Conservation (phyloP, 2,113 vertebrate species). For the Spermophilus dauricus region DNA sequence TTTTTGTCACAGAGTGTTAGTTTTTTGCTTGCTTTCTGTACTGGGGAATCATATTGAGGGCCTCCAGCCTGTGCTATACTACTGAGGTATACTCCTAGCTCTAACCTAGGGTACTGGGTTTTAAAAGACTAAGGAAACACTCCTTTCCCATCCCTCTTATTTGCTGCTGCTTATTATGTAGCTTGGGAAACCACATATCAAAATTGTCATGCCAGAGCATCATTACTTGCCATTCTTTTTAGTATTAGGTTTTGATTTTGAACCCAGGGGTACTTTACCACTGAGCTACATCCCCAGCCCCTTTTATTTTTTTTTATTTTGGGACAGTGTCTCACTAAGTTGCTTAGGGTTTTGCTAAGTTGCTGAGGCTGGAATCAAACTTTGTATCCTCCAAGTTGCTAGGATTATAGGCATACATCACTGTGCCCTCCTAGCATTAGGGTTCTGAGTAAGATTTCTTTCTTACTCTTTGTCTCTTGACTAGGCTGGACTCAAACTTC, state of each 20-base stretch:
- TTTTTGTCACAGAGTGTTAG: slow-evolving; percentile 6
- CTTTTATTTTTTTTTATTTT: too few relatives aligned
- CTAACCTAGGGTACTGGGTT: not conserved
- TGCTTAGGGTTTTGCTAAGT: too few relatives aligned
- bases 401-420: too few relatives aligned
- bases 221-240: not conserved
- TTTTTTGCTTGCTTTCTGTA: not conserved
- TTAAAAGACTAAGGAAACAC: slow-evolving; percentile 13
- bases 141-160: not conserved
- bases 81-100: not conserved
- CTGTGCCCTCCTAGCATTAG: not conserved
- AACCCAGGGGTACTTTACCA: too few relatives aligned
- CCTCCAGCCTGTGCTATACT: not conserved
- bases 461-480: not conserved
- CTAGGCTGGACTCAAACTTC: not conserved
- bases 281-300: too few relatives aligned
- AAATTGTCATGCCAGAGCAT: not conserved
- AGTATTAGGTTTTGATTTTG: too few relatives aligned
- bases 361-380: too few relatives aligned
- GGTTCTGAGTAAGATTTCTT: not conserved
- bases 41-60: not conserved
- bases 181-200: slow-evolving; percentile 38
- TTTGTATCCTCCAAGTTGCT: too few relatives aligned
- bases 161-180: not conserved
- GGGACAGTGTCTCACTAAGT: too few relatives aligned